Evolutionary conservation across 37 sponge, comb jelly and placozoan genomes (phyloP).

Genomic region (Halichondria panicea): DNA sequence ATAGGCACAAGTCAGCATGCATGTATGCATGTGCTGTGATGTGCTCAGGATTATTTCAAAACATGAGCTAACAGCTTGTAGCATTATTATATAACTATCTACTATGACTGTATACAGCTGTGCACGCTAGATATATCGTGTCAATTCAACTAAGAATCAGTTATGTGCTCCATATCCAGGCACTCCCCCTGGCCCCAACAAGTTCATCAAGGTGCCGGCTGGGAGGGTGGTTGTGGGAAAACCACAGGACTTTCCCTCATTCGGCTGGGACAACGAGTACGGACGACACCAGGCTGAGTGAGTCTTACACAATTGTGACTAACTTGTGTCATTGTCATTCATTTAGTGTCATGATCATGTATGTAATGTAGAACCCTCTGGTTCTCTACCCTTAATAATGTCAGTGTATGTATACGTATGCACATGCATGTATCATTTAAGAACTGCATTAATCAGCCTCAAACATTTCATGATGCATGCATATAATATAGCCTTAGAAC

Average conservation of each 20-base stretch:
- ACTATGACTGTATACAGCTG: background rate
- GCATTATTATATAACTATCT: background rate
- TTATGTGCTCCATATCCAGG: background rate
- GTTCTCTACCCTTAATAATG: too few relatives aligned
- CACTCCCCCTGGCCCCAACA: slow-evolving; percentile 41
- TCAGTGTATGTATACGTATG: too few relatives aligned
- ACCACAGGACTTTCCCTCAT: slow-evolving; percentile 72
- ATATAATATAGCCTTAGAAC: too few relatives aligned
- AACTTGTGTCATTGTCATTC: too few relatives aligned
- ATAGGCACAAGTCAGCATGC: background rate
- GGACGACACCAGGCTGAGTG: slow-evolving; percentile 11
- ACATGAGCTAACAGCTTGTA: background rate
- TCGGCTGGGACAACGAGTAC: slow-evolving; percentile 87
- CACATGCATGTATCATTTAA: too few relatives aligned
- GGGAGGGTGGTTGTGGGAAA: slow-evolving; percentile 61
- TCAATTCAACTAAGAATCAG: too few relatives aligned
- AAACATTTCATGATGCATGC: too few relatives aligned
- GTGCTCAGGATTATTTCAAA: background rate
- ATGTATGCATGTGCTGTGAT: too few relatives aligned
- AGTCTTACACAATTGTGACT: background rate
- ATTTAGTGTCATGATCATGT: too few relatives aligned
- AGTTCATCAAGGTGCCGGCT: slow-evolving; percentile 44
- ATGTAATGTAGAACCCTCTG: too few relatives aligned
- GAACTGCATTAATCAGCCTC: too few relatives aligned
- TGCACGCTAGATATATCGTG: too few relatives aligned